These are phyloP conservation scores for Sylvia atricapilla DNA, from an alignment of 2,113 vertebrate species.

Conservation along the genomic window DNA sequence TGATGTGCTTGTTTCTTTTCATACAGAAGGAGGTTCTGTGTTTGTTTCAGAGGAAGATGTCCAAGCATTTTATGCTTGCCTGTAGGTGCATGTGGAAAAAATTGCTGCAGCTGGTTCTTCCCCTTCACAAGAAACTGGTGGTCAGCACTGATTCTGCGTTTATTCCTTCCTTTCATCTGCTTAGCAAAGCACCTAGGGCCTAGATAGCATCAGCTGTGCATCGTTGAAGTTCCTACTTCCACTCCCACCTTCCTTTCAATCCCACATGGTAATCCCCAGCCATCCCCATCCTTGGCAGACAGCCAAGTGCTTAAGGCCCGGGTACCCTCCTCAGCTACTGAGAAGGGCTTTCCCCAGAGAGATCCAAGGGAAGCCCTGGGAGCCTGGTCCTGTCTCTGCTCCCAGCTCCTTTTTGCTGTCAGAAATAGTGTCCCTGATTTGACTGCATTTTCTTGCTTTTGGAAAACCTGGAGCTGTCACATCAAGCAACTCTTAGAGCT, in stretches of 20 bases:
- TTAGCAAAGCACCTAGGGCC: neutral
- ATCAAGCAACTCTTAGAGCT: neutral
- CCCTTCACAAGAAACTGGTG: neutral
- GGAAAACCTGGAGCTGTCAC: neutral
- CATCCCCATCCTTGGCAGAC: fast-evolving
- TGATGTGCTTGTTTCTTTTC: neutral
- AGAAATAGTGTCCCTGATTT: neutral
- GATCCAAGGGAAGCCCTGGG: neutral
- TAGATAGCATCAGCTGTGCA: neutral
- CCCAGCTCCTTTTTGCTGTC: neutral
- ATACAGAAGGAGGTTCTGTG: neutral
- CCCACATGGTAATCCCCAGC: neutral
- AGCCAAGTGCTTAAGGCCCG: neutral
- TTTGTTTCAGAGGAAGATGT: neutral
- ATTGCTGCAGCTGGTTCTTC: neutral
- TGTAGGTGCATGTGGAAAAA: neutral
- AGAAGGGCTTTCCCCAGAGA: neutral
- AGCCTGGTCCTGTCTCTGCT: neutral
- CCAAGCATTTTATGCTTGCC: fast-evolving
- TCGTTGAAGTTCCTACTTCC: neutral
- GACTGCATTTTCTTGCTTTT: neutral
- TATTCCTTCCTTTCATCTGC: neutral
- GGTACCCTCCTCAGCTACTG: neutral
- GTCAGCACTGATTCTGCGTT: neutral
- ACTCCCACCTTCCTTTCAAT: neutral